Evolutionary conservation across 2,888 invertebrate species (phyloP), one percentile per base, ranked within the genome.

Genomic region (Xylota sylvarum): DNA sequence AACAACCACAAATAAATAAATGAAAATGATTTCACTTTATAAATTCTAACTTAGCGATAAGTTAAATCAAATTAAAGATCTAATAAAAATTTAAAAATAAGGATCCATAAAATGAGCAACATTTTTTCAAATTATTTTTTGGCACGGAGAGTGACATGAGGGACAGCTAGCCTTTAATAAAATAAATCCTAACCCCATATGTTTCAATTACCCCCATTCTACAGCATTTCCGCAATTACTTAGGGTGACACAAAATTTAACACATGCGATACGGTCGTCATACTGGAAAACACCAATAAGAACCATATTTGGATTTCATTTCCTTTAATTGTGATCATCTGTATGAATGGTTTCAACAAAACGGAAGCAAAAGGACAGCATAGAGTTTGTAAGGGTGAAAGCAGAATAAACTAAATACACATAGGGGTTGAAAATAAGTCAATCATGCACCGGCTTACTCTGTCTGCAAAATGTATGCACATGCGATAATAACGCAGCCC

Each of bases 221-320:
- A 50, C 60, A 52, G 40, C 69, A 69, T 78, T 69, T 78, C 69
- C 69, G 67, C 52, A 69, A 52, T 62, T 60, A 60, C 52, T 60
- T 43, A 52, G 56, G 56, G 70, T 35, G 46, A 70, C 56, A 76
- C 32, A 46, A 65, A 76, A 64, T 73, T 65, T 55, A 76, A 46
- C 73, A 62, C 62, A 73, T 73, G 73, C 48, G 62, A 62, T 48
- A 30, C 62, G 27, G 40, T 37, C 65, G 65, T 60, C 77, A 78
- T 78, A 40, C 77, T 69, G 77, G 69, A 67, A 52, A 52, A 78
- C 77, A 78, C 69, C 60, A 67, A 78, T 78, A 78, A 78, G 60
- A 60, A 40, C 52, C 40, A 52, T 58, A 69, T 78, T 60, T 40
- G 77, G 69, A 69, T 60, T 69, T 69, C 77, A 78, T 32, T 69